A percentile compares a stretch with the other conserved stretches of the same genome.
Conservation (phyloP, 1,140 invertebrate genomes). For the Brachionus asplanchnoidis region DNA sequence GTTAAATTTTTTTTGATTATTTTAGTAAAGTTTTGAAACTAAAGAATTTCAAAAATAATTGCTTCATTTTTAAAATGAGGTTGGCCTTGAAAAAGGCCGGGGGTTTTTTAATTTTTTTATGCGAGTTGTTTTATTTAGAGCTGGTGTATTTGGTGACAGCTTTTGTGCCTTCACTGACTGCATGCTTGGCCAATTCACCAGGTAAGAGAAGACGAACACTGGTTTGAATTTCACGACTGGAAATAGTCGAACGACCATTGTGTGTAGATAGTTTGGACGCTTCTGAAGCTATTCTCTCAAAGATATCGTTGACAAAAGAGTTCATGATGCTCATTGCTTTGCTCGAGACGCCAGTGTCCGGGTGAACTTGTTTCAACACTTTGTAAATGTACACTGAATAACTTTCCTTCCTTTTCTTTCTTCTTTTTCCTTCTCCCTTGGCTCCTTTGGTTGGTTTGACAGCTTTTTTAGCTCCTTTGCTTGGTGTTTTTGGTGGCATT, state of each 20-base stretch:
- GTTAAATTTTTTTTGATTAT: no score
- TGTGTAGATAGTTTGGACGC: conserved; percentile 67
- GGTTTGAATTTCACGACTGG: conserved; percentile 64
- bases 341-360: conserved; percentile 59
- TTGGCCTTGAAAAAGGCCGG: conserved; percentile 12
- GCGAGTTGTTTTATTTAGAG: background rate
- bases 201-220: conserved; percentile 63
- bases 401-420: conserved; percentile 39
- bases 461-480: background rate
- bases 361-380: conserved; percentile 58
- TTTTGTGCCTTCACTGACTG: conserved; percentile 62
- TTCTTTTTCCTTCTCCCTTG: background rate
- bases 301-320: conserved; percentile 66
- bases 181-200: conserved; percentile 64
- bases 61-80: background rate
- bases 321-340: conserved; percentile 67
- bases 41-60: no score
- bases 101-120: background rate
- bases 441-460: conserved; percentile 12
- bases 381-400: conserved; percentile 48
- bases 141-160: background rate
- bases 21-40: no score
- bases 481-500: background rate
- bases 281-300: conserved; percentile 66
- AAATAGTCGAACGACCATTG: conserved; percentile 65